Percentiles rank a stretch among this genome's conserved stretches.
Conservation (phyloP, 2,797 vertebrate species). For the Eutrigla gurnardus region DNA sequence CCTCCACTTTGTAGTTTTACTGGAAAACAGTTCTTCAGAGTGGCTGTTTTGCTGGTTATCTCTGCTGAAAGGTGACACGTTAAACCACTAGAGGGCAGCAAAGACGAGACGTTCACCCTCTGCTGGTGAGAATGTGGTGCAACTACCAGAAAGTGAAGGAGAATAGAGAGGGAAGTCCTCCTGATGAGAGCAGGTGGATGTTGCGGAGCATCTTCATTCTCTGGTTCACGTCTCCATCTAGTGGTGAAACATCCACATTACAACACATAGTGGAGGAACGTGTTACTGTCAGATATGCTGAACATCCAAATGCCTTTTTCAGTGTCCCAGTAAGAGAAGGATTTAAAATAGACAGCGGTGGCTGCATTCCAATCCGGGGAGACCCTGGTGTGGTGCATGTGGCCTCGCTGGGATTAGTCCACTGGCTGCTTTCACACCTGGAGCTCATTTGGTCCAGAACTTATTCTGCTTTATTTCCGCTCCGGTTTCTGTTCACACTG, state of each 20-base stretch:
- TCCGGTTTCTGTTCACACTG: too few relatives aligned
- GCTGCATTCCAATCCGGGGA: too few relatives aligned
- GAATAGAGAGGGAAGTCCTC: not conserved
- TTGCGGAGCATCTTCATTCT: not conserved
- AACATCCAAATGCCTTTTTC: too few relatives aligned
- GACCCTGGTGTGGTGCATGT: too few relatives aligned
- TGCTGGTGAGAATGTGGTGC: not conserved
- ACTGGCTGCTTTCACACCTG: too few relatives aligned
- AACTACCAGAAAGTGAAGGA: not conserved
- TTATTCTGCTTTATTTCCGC: too few relatives aligned
- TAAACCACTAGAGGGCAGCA: slow-evolving; percentile 26
- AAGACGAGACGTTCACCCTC: accelerated
- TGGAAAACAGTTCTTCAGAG: not conserved
- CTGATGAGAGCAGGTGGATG: not conserved
- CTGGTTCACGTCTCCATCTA: slow-evolving; percentile 26
- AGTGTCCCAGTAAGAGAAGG: too few relatives aligned
- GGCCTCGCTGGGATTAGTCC: too few relatives aligned
- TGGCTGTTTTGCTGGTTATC: not conserved
- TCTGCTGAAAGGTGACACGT: not conserved
- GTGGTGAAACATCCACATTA: slow-evolving; percentile 17
- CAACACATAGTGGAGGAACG: not conserved
- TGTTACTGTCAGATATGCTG: too few relatives aligned
- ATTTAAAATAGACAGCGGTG: too few relatives aligned
- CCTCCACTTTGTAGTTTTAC: not conserved
- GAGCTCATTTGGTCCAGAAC: too few relatives aligned